Conservation (phyloP, 2,888 invertebrate genomes). For the Sinodicranocentrus sp. region DNA sequence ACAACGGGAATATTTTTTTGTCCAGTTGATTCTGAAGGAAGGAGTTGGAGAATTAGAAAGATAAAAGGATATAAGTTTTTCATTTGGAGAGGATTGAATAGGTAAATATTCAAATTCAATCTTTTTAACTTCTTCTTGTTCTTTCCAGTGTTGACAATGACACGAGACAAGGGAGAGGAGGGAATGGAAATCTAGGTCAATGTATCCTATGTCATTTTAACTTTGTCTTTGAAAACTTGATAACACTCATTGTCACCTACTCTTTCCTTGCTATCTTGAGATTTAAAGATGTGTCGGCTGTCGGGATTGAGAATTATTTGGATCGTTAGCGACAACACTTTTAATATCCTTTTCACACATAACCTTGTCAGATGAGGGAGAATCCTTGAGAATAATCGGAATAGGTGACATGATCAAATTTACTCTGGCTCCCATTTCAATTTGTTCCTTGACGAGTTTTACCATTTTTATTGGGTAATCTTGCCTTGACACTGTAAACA, state of each 20-base stretch:
- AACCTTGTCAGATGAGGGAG: not conserved
- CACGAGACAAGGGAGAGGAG: conserved; percentile 47
- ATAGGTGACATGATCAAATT: conserved; percentile 2
- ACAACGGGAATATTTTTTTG: not conserved
- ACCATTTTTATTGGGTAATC: conserved; percentile 32
- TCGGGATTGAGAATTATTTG: conserved; percentile 46
- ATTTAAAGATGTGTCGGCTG: conserved; percentile 50
- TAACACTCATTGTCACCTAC: conserved; percentile 56
- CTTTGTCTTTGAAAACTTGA: not conserved
- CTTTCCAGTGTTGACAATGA: conserved; percentile 57
- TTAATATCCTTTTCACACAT: not conserved
- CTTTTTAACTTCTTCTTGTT: no score
- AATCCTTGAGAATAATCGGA: not conserved
- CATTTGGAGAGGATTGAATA: no score
- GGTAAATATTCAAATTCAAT: no score
- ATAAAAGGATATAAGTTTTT: no score
- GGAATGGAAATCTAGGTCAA: conserved; percentile 44
- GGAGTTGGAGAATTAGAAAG: no score
- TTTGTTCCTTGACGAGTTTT: conserved; percentile 32
- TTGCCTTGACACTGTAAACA: no score
- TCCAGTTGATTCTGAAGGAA: no score
- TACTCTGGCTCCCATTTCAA: conserved; percentile 30
- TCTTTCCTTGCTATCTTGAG: conserved; percentile 18
- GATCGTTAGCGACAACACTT: conserved; percentile 41
- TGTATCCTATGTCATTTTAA: conserved; percentile 13